Percentiles rank a stretch among this genome's conserved stretches.
Evolutionary conservation across 2,113 vertebrate genomes (phyloP).

Genomic region (Polypterus bichir): DNA sequence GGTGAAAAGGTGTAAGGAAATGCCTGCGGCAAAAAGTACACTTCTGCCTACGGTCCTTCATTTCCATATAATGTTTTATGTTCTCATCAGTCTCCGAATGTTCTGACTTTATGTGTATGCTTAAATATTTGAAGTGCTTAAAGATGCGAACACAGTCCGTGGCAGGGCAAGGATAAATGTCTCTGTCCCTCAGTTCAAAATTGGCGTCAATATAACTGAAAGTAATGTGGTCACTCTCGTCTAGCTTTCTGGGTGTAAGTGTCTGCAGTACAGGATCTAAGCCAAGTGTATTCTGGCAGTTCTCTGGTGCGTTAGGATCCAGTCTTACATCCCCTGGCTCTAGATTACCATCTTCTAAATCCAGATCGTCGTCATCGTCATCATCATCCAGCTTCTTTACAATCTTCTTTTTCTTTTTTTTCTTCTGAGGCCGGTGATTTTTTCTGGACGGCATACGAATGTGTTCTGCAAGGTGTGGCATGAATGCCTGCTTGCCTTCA

Average conservation of each 20-base stretch:
- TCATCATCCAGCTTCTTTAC: slow-evolving; percentile 26
- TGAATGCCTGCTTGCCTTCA: slow-evolving; percentile 69
- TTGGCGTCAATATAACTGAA: slow-evolving; percentile 68
- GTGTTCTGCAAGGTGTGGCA: slow-evolving; percentile 77
- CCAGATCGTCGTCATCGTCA: slow-evolving; percentile 39
- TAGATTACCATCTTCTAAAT: slow-evolving; percentile 45
- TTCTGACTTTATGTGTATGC: slow-evolving; percentile 83
- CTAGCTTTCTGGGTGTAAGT: slow-evolving; percentile 30
- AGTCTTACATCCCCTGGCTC: slow-evolving; percentile 28
- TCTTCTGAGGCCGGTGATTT: slow-evolving; percentile 52
- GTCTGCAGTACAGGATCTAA: slow-evolving; percentile 44
- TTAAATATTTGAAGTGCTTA: slow-evolving; percentile 90
- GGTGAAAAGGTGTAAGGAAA: slow-evolving; percentile 78
- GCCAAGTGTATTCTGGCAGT: slow-evolving; percentile 15
- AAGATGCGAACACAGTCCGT: slow-evolving; percentile 74
- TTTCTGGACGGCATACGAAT: slow-evolving; percentile 60
- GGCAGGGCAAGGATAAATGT: slow-evolving; percentile 83
- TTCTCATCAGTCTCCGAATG: slow-evolving; percentile 76
- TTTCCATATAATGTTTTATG: slow-evolving; percentile 77
- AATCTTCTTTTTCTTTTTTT: slow-evolving; percentile 49
- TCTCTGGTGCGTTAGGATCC: neutral
- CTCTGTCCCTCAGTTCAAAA: slow-evolving; percentile 76
- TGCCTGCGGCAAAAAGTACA: slow-evolving; percentile 84
- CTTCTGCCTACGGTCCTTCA: slow-evolving; percentile 84
- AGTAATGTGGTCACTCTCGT: slow-evolving; percentile 58